Base-by-base conservation (phyloP, 2,888 invertebrate genomes). In the Corythucha ciliata region DNA sequence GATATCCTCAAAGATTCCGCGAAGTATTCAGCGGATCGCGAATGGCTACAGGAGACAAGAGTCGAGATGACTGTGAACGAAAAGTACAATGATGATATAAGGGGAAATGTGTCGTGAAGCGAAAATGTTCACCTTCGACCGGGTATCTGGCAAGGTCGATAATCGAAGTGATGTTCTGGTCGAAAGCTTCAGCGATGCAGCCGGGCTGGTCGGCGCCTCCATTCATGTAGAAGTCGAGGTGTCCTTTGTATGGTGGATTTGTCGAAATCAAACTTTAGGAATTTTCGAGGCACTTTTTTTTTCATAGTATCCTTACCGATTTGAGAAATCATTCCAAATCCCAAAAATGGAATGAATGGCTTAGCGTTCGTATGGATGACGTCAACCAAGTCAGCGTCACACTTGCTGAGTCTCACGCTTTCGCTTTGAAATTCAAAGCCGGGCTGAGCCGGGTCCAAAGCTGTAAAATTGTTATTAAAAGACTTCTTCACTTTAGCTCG, bases 171-270 rank as follows among this genome's bases (percentile, higher is more conserved):
- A 50, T 55, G 18, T 52, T 56, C n/a, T 24, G 57, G 7, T 59
- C 60, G 18, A 60, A 60, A 18, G 55, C 47, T 4, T 47, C 44
- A 18, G 40, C 16, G 14, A 58, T 27, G 59, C 81, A 82, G 0
- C 80, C 81, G 0, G 80, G 80, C 61, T 82, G 81, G 40, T 68
- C 69, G 68, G 74, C 71, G 1, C 81, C 81, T 1, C 81, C 81
- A 55, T 81, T 81, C 0, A 79, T 76, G 65, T 80, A 81, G 63
- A 80, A 81, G 63, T 82, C 81, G 4, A 77, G 73, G 57, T 80
- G 66, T n/a, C 59, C 59, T 59, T 40, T 4, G 21, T 40, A 16
- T n/a, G 21, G 4, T 20, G 5, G 18, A 21, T 20, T 7, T 20
- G 4, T 7, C 16, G 6, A 20, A 14, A 12, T 18, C 20, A 20